Conservation (phyloP, 1,140 invertebrate genomes). For the Pinna nobilis region DNA sequence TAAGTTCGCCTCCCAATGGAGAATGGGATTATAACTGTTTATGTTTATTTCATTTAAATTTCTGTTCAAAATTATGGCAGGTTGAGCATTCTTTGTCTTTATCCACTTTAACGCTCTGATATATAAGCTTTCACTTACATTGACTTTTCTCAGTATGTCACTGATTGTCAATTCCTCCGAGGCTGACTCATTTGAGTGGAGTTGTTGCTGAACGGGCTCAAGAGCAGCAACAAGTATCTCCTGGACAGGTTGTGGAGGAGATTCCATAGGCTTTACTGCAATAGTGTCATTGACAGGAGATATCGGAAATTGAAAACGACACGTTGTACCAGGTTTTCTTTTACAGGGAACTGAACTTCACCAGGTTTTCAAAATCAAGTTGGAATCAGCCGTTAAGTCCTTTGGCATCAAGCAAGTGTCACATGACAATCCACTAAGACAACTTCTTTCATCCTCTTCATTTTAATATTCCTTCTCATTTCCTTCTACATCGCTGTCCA, state of each 20-base stretch:
- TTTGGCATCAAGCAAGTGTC: conserved; percentile 1
- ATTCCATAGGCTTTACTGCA: background rate
- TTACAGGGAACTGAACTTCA: conserved; percentile 15
- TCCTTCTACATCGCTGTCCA: too few relatives aligned
- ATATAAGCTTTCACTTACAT: background rate
- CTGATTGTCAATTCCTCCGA: background rate
- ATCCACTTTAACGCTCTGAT: conserved; percentile 14
- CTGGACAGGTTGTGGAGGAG: background rate
- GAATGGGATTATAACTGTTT: conserved; percentile 7
- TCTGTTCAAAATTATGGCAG: conserved; percentile 30
- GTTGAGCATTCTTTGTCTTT: conserved; percentile 9
- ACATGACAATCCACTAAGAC: background rate
- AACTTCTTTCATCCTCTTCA: background rate
- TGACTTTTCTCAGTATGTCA: background rate
- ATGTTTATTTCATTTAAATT: background rate
- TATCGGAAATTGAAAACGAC: conserved; percentile 12
- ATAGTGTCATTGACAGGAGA: background rate
- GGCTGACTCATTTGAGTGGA: background rate
- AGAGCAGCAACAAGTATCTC: background rate
- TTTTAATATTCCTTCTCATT: background rate
- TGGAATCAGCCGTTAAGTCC: background rate
- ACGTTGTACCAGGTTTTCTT: conserved; percentile 5
- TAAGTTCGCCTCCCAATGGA: conserved; percentile 39
- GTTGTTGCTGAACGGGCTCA: background rate
- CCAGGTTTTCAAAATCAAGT: background rate